Conservation (phyloP, 2,797 vertebrate genomes). For the Acanthornis magna region DNA sequence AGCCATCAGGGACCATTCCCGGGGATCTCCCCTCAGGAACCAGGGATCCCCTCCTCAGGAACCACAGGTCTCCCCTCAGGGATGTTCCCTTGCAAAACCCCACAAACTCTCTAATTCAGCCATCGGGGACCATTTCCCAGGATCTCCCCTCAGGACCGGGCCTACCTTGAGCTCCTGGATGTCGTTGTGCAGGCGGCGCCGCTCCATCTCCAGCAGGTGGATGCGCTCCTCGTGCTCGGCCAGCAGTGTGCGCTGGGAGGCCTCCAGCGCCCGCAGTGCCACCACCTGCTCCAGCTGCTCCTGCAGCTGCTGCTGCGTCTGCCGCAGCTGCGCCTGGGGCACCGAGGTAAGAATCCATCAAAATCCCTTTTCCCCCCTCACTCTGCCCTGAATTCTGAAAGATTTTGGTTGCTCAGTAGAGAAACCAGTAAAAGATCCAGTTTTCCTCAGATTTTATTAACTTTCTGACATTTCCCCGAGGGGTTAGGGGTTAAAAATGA, state of each 20-base stretch:
- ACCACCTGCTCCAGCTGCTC: neutral
- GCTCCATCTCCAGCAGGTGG: neutral
- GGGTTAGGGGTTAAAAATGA: neutral
- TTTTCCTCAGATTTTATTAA: fast-evolving
- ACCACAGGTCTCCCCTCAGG: too few species aligned
- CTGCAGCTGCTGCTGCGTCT: neutral
- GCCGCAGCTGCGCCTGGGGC: neutral
- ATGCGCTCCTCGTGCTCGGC: neutral
- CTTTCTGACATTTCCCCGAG: fast-evolving
- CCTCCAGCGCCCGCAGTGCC: neutral
- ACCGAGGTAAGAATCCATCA: too few species aligned
- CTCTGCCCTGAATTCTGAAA: fast-evolving
- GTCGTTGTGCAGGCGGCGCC: neutral
- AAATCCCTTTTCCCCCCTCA: too few species aligned
- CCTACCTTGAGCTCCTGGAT: neutral
- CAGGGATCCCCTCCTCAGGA: too few species aligned
- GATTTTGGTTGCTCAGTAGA: fast-evolving
- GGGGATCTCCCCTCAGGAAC: too few species aligned
- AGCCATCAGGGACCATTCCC: too few species aligned
- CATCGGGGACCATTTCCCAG: too few species aligned
- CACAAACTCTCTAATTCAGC: neutral
- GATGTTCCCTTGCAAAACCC: neutral
- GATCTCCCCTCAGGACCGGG: too few species aligned
- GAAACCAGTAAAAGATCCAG: fast-evolving
- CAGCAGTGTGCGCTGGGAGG: neutral